Evolutionary conservation across 2,888 invertebrate genomes (phyloP), one percentile per base, ranked within the genome.

Genomic region (Agrotis ipsilon): DNA sequence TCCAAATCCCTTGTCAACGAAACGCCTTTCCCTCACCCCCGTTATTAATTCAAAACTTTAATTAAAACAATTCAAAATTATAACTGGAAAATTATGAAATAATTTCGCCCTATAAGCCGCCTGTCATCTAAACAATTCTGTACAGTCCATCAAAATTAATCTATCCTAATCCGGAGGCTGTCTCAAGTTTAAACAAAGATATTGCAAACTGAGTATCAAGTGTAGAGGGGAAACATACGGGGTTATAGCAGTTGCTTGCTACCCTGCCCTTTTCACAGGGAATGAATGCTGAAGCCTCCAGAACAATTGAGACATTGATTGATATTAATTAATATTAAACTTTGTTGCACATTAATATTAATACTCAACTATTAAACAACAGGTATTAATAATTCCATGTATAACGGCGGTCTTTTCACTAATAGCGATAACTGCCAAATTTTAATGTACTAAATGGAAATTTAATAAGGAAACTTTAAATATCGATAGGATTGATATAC

Each of bases 91-190:
- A 93, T 94, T 93, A 92, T 92, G 87, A 92, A 92, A 94, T 94
- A 91, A 94, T 94, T 94, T 93, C 83, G 80, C 87, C 88, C 90
- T 90, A 87, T 90, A 94, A 94, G 91, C 92, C 90, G 87, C 82
- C 94, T 95, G 95, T 94, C 94, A 93, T 90, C 93, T 91, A 89
- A 93, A 94, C 94, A 94, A 94, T 95, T 93, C 92, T 89, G 91
- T 91, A 89, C 92, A 94, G 96, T 95, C 94, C 93, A 95, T 95
- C 96, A 95, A 93, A 94, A 95, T 96, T 96, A 95, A 95, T 96
- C 94, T 94, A 94, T 92, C 94, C 92, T 93, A 94, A 95, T 94
- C 93, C 94, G 75, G 75, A 86, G 89, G 84, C 92, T 90, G 94
- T 93, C 92, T 94, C 90, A 89, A 95, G 93, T 94, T 95, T 91